These are phyloP conservation scores for Pygoscelis antarcticus DNA, from an alignment of 2,113 vertebrate genomes.

Conservation along the genomic window DNA sequence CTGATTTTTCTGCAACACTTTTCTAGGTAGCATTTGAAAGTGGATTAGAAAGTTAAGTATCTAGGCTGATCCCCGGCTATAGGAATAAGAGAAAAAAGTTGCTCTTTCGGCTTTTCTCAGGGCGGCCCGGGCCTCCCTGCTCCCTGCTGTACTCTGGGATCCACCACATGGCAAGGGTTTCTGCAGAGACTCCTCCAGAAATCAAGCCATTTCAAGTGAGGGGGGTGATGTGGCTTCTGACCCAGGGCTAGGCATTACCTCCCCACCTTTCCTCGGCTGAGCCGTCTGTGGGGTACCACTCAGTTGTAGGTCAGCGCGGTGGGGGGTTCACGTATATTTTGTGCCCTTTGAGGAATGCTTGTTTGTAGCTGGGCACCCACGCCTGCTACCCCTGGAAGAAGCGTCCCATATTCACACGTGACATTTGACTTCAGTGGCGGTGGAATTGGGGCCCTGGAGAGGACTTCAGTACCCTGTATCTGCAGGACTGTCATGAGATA, in stretches of 20 bases:
- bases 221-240: background rate
- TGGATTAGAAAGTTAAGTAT: background rate
- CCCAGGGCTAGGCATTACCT: background rate
- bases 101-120: background rate
- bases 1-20: background rate
- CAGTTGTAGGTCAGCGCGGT: background rate
- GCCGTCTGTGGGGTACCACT: background rate
- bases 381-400: background rate
- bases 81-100: background rate
- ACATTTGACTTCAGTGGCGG: background rate
- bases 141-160: background rate
- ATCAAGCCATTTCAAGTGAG: background rate
- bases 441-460: background rate
- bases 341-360: background rate
- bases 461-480: background rate
- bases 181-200: background rate
- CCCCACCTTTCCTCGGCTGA: background rate
- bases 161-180: rapidly evolving
- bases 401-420: rapidly evolving
- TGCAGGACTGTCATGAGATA: background rate
- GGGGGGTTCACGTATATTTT: rapidly evolving
- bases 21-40: background rate
- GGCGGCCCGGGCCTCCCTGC: background rate
- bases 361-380: background rate
- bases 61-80: background rate